Evolutionary conservation across 2,888 invertebrate genomes (phyloP), one percentile per base, ranked within the genome.

Genomic region (Hedya salicella): DNA sequence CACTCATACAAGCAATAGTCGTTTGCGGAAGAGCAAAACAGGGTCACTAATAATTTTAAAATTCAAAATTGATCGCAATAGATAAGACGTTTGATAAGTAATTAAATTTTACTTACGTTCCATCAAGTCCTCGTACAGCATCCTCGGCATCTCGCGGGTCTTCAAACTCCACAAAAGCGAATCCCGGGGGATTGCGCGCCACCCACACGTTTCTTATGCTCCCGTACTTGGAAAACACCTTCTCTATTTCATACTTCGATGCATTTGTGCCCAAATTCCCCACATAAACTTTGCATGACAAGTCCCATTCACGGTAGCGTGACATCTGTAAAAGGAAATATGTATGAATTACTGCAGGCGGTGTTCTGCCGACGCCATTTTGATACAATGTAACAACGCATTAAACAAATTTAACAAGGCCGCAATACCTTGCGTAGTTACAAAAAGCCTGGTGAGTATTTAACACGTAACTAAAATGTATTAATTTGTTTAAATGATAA

Each of bases 121-220:
- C 97, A 87, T 97, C 97, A 78, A 97, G 89, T 25, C 96, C 96
- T 78, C 96, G 91, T 13, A 96, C 96, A 32, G 97, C 95, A 85
- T 97, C 97, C 86, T 97, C 96, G 13, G 97, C 97, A 82, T 98
- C 98, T 69, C 97, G 91, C 14, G 96, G 95, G 79, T 98, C 97
- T 89, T 97, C 97, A 85, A 95, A 97, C 87, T 97, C 97, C 3
- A 97, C 96, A 86, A 97, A 97, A 0, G 97, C 97, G 88, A 97
- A 97, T 16, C 97, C 98, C 5, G 98, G 97, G 44, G 98, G 98
- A 82, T 98, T 97, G 78, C 98, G 93, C 0, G 98, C 98, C 59
- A 98, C 97, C 98, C 98, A 98, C 53, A 98, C 97, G 87, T 97
- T 98, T 75, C 96, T 94, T 71, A 98, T 93, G 46, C 96, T 96